Percentiles rank a stretch among this genome's conserved stretches.
These are phyloP conservation scores for Gnathochromis pfefferi DNA, from an alignment of 2,113 vertebrate genomes.

Conservation along the genomic window DNA sequence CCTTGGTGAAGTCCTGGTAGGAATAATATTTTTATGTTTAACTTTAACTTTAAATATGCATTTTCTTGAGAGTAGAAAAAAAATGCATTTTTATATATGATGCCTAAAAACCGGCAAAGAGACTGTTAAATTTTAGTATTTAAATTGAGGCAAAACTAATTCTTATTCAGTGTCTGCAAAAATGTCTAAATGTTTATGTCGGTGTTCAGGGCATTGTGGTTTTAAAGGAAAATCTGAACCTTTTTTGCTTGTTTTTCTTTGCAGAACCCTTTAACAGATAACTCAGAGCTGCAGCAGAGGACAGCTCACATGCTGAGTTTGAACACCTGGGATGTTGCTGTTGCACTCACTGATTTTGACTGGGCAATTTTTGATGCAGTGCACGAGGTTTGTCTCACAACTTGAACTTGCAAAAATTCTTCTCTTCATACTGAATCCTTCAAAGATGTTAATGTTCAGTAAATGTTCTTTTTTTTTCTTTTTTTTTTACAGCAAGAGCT, in stretches of 20 bases:
- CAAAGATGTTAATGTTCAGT: background rate
- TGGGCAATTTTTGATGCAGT: conserved; percentile 90
- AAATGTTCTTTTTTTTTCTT: background rate
- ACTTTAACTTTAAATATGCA: background rate
- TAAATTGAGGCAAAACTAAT: background rate
- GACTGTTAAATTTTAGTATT: background rate
- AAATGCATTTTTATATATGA: background rate
- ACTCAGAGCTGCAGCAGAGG: conserved; percentile 82
- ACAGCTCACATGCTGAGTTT: conserved; percentile 84
- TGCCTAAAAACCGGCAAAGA: background rate
- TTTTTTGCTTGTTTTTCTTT: background rate
- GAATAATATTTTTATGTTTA: background rate
- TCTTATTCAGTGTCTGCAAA: background rate
- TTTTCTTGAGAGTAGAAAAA: background rate
- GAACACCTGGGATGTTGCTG: conserved; percentile 93
- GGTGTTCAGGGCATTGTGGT: background rate
- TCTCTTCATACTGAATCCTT: background rate
- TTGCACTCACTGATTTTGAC: conserved; percentile 90
- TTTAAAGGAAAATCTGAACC: background rate
- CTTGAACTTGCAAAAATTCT: background rate
- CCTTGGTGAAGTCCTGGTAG: conserved; percentile 83
- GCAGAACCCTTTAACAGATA: conserved; percentile 84
- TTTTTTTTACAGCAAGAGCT: conserved; percentile 83
- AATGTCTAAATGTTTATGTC: background rate
- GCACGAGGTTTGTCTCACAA: conserved; percentile 78